Evolutionary conservation across 2,113 vertebrate genomes (phyloP).

Genomic region (Opisthocomus hoazin): DNA sequence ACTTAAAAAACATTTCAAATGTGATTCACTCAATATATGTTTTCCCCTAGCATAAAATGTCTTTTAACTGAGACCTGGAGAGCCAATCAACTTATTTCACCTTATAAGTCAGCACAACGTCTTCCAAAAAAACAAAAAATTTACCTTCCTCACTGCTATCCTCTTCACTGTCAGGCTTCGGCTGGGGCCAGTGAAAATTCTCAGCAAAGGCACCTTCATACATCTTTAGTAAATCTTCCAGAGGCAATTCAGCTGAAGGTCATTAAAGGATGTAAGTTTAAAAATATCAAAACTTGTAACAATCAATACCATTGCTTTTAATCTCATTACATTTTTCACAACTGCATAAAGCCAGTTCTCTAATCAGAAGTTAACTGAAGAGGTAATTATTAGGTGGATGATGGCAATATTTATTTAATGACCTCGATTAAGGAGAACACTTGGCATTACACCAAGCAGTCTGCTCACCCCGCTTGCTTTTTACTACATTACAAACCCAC

Average conservation of each 20-base stretch:
- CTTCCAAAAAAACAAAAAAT: not conserved
- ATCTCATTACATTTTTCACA: not conserved
- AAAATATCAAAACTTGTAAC: not conserved
- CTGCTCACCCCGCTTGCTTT: not conserved
- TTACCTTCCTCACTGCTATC: constrained; percentile 83
- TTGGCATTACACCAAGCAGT: not conserved
- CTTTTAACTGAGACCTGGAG: not conserved
- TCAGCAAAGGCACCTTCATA: constrained; percentile 92
- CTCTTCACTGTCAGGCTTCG: constrained; percentile 76
- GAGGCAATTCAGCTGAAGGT: constrained; percentile 84
- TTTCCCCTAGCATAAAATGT: not conserved
- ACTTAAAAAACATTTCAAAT: not conserved
- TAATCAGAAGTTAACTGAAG: not conserved
- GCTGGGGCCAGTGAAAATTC: constrained; percentile 87
- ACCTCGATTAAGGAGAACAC: not conserved
- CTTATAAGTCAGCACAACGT: not conserved
- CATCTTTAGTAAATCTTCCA: constrained; percentile 86
- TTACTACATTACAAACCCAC: not conserved
- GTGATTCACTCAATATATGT: not conserved
- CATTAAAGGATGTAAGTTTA: not conserved
- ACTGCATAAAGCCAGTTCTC: not conserved
- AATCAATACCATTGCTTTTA: not conserved
- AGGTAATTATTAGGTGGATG: not conserved
- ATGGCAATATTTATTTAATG: not conserved
- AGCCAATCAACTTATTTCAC: not conserved